Evolutionary conservation across 2,888 invertebrate genomes (phyloP).

Genomic region (Stratiomys singularior): DNA sequence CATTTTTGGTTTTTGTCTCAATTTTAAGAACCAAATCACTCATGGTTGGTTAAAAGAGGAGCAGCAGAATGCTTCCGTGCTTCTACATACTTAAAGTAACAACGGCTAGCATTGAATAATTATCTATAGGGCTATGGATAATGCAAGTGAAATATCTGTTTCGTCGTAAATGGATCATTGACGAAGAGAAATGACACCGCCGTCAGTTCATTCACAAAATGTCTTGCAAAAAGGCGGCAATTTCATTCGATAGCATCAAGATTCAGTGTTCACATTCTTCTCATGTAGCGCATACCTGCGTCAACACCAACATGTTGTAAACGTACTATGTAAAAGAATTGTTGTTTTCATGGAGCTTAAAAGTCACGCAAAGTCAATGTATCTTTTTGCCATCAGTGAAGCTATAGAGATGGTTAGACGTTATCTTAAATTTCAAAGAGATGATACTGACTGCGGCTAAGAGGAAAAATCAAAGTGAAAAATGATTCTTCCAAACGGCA

Average conservation of each 20-base stretch:
- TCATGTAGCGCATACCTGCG: constrained; percentile 4
- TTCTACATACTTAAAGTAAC: too few relatives aligned
- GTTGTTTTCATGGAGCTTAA: neutral
- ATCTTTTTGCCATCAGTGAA: constrained; percentile 3
- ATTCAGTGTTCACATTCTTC: constrained; percentile 19
- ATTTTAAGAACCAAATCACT: neutral
- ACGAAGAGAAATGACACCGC: neutral
- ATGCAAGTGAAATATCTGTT: too few relatives aligned
- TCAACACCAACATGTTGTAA: neutral
- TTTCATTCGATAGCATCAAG: neutral
- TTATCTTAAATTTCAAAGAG: constrained; percentile 15
- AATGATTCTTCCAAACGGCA: neutral
- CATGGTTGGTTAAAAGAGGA: neutral
- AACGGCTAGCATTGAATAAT: too few relatives aligned
- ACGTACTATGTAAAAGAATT: neutral
- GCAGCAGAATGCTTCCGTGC: neutral
- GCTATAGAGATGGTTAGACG: neutral
- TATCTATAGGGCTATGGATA: too few relatives aligned
- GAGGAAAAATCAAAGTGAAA: neutral
- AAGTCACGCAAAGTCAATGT: constrained; percentile 38
- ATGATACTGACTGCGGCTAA: neutral
- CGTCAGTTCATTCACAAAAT: neutral
- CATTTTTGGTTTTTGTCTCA: neutral
- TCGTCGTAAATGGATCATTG: neutral
- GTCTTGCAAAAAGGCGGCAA: neutral